Evolutionary conservation across 2,888 invertebrate species (phyloP), one percentile per base, ranked within the genome.

Genomic region (Apotomis turbidana): DNA sequence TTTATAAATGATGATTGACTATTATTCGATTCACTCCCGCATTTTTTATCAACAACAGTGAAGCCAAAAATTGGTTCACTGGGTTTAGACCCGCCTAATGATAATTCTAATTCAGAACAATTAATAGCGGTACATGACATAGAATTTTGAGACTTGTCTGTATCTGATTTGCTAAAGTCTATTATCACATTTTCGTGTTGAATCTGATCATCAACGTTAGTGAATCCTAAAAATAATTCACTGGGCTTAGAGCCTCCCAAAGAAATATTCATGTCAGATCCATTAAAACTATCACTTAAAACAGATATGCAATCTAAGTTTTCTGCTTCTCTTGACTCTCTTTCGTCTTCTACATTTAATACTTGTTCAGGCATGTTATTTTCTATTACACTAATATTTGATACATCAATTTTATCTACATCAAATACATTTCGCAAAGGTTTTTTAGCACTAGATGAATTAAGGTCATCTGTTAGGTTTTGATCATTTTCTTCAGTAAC

Each of bases 401-500:
- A 63, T 44, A 49, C 41, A 67, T 60, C 61, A 51, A 62, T 58
- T 73, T 71, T 69, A 70, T 73, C 46, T 51, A 46, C 52, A 63
- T 68, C 67, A 49, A 44, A 44, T 41, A 13, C 8, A 52, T 51
- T 68, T 3, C 8, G 4, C 9, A 55, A 15, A 9, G n/a, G 54
- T 74, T 41, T 75, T 59, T 66, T 62, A 61, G 12, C 68, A 70
- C 74, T 70, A 57, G 76, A 74, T 79, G 76, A 69, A 60, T 75
- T 66, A 76, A 57, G 70, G 79, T 76, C 60, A 83, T 71, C 58
- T 80, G 70, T 76, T 68, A 70, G 78, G 77, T 70, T 69, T 77
- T 78, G 74, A 69, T 78, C 79, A 69, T 80, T 80, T 73, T 81
- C 81, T 73, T 86, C 84, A 68, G 61, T 71, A 61, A 81, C 75